These are phyloP conservation scores for Carcina quercana DNA, from an alignment of 2,888 invertebrate genomes.

Conservation along the genomic window DNA sequence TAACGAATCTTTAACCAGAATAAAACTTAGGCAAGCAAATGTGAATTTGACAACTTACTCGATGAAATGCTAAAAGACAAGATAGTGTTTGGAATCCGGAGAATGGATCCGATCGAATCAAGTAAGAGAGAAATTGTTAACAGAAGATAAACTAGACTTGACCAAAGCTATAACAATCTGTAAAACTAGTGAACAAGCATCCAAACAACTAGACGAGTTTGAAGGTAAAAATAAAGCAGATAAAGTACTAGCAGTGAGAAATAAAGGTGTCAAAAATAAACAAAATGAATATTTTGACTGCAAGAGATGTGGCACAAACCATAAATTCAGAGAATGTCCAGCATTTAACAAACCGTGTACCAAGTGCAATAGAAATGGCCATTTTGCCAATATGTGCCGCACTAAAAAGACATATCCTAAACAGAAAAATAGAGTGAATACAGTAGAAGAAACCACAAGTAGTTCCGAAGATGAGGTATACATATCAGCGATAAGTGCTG, in stretches of 20 bases:
- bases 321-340: slow-evolving; percentile 8
- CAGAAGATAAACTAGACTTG: slow-evolving; percentile 10
- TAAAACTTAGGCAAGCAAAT: slow-evolving; percentile 17
- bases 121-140: slow-evolving; percentile 6
- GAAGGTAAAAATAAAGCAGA: slow-evolving; percentile 6
- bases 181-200: slow-evolving; percentile 12
- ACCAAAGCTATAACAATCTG: slow-evolving; percentile 13
- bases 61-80: slow-evolving; percentile 19
- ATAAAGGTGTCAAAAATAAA: too few species aligned
- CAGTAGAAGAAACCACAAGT: slow-evolving; percentile 5
- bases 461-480: slow-evolving; percentile 7
- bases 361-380: slow-evolving; percentile 6
- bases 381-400: slow-evolving; percentile 6
- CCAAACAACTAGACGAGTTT: slow-evolving; percentile 8
- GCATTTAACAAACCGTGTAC: slow-evolving; percentile 7
- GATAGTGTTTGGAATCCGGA: slow-evolving; percentile 18
- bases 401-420: slow-evolving; percentile 4
- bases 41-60: slow-evolving; percentile 14
- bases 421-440: slow-evolving; percentile 7
- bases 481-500: slow-evolving; percentile 5
- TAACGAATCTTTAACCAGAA: slow-evolving; percentile 12
- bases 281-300: slow-evolving; percentile 6
- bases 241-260: slow-evolving; percentile 1
- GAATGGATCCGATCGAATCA: slow-evolving; percentile 12
- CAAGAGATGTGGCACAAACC: slow-evolving; percentile 7